phyloP scores from a whole-genome alignment of 1,140 invertebrate species.

The Condylostylus longicornis region DNA sequence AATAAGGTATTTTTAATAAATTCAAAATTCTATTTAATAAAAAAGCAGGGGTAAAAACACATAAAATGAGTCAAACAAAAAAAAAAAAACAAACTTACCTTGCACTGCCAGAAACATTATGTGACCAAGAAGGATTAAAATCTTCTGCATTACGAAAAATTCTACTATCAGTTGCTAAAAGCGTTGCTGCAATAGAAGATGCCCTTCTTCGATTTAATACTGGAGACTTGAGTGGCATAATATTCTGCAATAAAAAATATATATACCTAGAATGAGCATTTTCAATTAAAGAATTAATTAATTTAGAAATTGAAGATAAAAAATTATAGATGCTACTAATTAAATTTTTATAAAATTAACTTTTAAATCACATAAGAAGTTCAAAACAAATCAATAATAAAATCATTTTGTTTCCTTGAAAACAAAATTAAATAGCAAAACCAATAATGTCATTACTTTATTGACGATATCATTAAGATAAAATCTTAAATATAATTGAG shows the following conservation, averaged over 20 bases:
- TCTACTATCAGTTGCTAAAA: constrained; percentile 13
- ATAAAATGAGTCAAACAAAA: no score
- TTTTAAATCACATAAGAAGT: no score
- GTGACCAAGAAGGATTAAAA: neutral
- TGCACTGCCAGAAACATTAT: constrained; percentile 1
- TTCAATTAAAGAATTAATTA: neutral
- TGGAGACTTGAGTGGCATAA: constrained; percentile 19
- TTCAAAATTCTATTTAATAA: no score
- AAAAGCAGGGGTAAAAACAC: no score
- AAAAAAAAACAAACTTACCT: no score
- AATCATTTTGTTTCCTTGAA: no score
- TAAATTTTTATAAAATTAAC: constrained; percentile 2
- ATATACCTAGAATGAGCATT: neutral
- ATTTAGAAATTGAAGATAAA: neutral
- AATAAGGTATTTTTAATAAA: no score
- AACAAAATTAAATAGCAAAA: no score
- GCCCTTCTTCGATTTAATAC: constrained; percentile 20
- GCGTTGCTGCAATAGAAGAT: constrained; percentile 22
- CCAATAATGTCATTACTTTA: no score
- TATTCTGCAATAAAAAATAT: constrained; percentile 10
- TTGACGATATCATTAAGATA: no score
- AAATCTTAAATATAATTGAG: no score
- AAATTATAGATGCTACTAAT: constrained; percentile 1
- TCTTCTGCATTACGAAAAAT: constrained; percentile 6
- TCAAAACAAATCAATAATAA: no score